phyloP scores from a whole-genome alignment of 2,113 vertebrate species.

The Burhinus bistriatus region DNA sequence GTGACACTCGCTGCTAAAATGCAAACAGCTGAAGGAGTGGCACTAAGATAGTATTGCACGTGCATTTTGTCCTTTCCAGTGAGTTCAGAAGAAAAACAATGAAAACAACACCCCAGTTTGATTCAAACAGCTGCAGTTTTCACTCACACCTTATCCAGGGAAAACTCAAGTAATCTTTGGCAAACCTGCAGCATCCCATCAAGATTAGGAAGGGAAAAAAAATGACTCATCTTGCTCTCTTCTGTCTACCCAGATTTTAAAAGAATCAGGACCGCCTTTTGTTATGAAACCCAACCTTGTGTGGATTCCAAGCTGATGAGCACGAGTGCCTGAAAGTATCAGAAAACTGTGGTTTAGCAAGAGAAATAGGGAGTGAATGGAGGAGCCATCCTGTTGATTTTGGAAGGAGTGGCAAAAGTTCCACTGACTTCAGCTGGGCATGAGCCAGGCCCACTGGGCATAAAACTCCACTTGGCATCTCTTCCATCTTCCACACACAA shows the following conservation, averaged over 20 bases:
- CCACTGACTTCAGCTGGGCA: constrained; percentile 35
- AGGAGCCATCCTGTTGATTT: constrained; percentile 31
- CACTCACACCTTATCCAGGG: neutral
- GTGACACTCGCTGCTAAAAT: neutral
- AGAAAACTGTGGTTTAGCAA: constrained; percentile 22
- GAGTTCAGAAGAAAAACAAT: neutral
- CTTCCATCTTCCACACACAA: neutral
- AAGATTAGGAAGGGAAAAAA: neutral
- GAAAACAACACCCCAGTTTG: neutral
- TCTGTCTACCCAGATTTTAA: neutral
- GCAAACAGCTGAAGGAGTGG: neutral
- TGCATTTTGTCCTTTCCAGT: neutral
- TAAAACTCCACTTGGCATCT: constrained; percentile 7
- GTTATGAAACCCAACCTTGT: neutral
- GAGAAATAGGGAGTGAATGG: neutral
- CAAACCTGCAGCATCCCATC: neutral
- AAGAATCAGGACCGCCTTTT: neutral
- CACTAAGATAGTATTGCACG: neutral
- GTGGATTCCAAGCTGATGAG: neutral
- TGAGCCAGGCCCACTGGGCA: neutral
- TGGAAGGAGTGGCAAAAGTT: constrained; percentile 27
- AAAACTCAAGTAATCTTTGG: constrained; percentile 24
- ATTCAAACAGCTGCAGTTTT: neutral
- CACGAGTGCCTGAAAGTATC: neutral
- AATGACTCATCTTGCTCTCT: neutral